Conservation (phyloP, 2,888 invertebrate genomes). For the Drosophila bunnanda region DNA sequence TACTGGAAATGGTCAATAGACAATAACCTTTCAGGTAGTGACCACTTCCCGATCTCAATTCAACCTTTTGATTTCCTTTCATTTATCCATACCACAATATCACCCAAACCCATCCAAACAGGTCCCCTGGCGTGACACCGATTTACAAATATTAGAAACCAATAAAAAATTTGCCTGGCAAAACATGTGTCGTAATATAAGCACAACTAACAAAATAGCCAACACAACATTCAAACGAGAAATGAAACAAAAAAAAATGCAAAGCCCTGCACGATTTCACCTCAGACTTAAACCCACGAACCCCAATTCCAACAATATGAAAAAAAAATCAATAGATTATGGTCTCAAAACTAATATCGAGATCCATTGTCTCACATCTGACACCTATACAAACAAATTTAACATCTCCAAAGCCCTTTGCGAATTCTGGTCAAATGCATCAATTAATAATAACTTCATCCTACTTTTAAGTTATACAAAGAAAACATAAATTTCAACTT, state of each 20-base stretch:
- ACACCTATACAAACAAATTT: not conserved
- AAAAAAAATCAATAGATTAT: no score
- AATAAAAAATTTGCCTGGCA: no score
- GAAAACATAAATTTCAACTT: conserved; percentile 1
- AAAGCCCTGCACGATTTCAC: not conserved
- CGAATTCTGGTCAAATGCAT: conserved; percentile 9
- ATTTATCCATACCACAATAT: not conserved
- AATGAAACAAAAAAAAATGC: not conserved
- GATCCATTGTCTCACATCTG: no score
- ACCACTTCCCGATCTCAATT: not conserved
- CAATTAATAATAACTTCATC: conserved; percentile 3
- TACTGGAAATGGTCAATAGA: not conserved
- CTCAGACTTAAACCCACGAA: not conserved
- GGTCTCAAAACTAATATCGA: no score
- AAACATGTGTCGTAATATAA: no score
- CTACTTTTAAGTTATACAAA: not conserved
- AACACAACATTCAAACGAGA: no score
- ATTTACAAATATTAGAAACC: no score
- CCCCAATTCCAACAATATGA: no score
- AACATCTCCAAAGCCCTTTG: conserved; percentile 6
- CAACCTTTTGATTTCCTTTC: no score
- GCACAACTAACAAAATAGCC: no score
- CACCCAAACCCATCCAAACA: not conserved
- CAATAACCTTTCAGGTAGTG: not conserved
- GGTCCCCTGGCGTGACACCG: no score